Percentiles rank a stretch among this genome's conserved stretches.
These are phyloP conservation scores for Brachionus manjavacas DNA, from an alignment of 1,140 invertebrate genomes.

Conservation along the genomic window DNA sequence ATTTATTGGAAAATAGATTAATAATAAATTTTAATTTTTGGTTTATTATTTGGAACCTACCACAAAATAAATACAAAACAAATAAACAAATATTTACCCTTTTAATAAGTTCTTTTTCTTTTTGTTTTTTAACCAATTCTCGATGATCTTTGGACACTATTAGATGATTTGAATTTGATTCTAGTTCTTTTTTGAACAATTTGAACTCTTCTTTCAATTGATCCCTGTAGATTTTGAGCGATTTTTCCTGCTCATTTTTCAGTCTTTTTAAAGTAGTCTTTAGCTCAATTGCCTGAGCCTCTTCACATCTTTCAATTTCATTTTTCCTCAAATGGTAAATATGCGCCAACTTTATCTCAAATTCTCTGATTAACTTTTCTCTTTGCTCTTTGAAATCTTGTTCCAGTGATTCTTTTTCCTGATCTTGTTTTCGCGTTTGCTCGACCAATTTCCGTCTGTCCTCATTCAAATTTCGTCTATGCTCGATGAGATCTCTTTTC, in stretches of 20 bases:
- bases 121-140: conserved; percentile 34
- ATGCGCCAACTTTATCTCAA: conserved; percentile 27
- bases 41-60: too few relatives aligned
- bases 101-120: conserved; percentile 41
- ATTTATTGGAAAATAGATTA: too few relatives aligned
- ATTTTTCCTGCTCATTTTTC: conserved; percentile 36
- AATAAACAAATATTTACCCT: not conserved
- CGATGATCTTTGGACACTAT: conserved; percentile 29
- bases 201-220: conserved; percentile 42
- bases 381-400: conserved; percentile 39
- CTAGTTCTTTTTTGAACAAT: conserved; percentile 30
- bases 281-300: conserved; percentile 22
- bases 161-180: conserved; percentile 25
- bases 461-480: conserved; percentile 37
- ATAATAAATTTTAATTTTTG: too few relatives aligned
- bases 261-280: conserved; percentile 32
- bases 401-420: conserved; percentile 39
- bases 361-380: conserved; percentile 41
- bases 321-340: conserved; percentile 32
- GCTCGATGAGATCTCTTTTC: conserved; percentile 36
- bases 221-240: not conserved
- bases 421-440: conserved; percentile 36
- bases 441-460: conserved; percentile 36
- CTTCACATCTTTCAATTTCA: conserved; percentile 41
- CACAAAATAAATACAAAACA: too few relatives aligned